phyloP scores from a whole-genome alignment of 2,113 vertebrate species.

The Bubo blakistoni region DNA sequence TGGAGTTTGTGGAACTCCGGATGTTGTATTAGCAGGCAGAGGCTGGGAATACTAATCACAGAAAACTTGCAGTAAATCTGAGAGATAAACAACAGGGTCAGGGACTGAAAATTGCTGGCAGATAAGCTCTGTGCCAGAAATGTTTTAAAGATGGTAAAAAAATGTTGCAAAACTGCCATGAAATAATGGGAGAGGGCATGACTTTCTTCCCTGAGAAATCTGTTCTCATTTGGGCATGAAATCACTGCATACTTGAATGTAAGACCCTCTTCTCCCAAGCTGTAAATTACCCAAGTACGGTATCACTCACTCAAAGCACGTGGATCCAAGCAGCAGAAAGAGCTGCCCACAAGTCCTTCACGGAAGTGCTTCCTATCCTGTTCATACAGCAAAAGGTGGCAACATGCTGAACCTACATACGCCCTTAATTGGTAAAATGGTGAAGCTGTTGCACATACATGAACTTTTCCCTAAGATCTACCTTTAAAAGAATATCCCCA shows the following conservation, averaged over 20 bases:
- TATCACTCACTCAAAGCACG: neutral
- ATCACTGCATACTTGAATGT: neutral
- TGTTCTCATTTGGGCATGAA: neutral
- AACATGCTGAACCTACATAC: neutral
- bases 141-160: conserved; percentile 16
- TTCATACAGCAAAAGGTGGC: neutral
- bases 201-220: neutral
- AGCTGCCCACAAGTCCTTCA: neutral
- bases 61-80: conserved; percentile 20
- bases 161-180: neutral
- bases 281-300: neutral
- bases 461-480: neutral
- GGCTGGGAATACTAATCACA: conserved; percentile 31
- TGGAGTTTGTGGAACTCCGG: neutral
- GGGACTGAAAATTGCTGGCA: conserved; percentile 10
- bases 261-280: neutral
- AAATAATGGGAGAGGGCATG: conserved; percentile 12
- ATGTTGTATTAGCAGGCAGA: neutral
- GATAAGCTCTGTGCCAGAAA: conserved; percentile 34
- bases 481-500: neutral
- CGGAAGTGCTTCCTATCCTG: neutral
- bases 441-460: neutral
- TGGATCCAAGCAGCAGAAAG: neutral
- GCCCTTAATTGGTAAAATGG: neutral
- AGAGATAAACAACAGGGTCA: conserved; percentile 23